phyloP scores from a whole-genome alignment of 2,113 vertebrate genomes.

The Xenopus laevis region DNA sequence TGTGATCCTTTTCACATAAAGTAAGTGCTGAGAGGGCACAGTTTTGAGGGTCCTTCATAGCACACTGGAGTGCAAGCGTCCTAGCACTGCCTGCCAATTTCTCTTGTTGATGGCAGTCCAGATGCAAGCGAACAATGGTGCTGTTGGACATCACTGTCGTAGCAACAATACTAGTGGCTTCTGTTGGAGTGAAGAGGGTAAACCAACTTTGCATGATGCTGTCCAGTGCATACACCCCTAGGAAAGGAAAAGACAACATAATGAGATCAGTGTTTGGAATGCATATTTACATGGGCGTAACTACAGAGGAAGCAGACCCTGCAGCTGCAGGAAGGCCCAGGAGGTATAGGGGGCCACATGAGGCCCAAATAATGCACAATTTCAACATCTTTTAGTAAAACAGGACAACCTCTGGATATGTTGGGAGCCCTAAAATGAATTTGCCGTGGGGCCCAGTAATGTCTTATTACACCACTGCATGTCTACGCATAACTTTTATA shows the following conservation, averaged over 20 bases:
- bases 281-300: no score
- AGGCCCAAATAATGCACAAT: no score
- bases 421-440: no score
- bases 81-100: constrained; percentile 74
- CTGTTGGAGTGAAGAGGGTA: constrained; percentile 77
- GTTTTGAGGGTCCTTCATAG: constrained; percentile 84
- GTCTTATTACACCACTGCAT: no score
- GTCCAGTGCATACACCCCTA: constrained; percentile 79
- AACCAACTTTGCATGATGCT: constrained; percentile 85
- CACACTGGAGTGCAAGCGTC: constrained; percentile 77
- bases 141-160: constrained; percentile 84
- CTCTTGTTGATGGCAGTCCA: constrained; percentile 80
- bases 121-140: constrained; percentile 72
- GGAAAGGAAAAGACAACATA: constrained; percentile 32
- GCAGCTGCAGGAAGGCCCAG: no score
- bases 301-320: no score
- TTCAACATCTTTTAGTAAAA: no score
- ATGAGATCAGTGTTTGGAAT: not conserved
- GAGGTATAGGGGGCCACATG: no score
- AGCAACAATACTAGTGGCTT: constrained; percentile 80
- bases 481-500: no score
- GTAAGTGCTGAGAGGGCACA: constrained; percentile 80
- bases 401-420: no score
- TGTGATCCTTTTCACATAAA: constrained; percentile 80
- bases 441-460: no score